Percentiles rank a stretch among this genome's conserved stretches.
Conservation (phyloP, 1,140 invertebrate genomes). For the Drosophila persimilis region DNA sequence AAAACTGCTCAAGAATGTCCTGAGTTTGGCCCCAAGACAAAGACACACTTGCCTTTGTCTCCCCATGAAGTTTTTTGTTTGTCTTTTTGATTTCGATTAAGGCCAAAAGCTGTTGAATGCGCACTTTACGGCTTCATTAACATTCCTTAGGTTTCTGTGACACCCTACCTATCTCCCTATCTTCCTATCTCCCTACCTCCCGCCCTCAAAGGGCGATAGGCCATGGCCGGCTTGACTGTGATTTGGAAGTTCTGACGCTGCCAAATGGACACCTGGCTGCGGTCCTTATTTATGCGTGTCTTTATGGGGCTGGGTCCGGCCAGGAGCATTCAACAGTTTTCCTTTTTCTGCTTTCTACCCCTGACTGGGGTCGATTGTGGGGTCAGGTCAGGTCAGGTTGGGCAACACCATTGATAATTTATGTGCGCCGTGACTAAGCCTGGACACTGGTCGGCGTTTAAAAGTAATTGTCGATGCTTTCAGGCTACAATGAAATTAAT, state of each 20-base stretch:
- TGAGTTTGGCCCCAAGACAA: constrained; percentile 7
- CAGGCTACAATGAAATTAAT: constrained; percentile 40
- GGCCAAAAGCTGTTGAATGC: constrained; percentile 55
- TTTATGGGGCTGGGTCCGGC: constrained; percentile 7
- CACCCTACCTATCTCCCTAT: constrained; percentile 8
- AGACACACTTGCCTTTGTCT: background rate
- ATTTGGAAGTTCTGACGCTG: constrained; percentile 31
- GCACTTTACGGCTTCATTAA: constrained; percentile 78
- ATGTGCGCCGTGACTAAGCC: constrained; percentile 30
- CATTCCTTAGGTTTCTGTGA: constrained; percentile 65
- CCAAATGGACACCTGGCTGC: constrained; percentile 48
- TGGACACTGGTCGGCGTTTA: constrained; percentile 13
- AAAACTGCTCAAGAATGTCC: background rate
- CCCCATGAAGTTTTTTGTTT: background rate
- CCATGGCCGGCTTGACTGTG: background rate
- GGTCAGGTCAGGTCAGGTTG: constrained; percentile 14
- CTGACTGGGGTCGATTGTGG: constrained; percentile 50
- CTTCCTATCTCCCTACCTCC: no score
- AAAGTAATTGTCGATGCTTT: constrained; percentile 49
- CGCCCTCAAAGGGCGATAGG: background rate
- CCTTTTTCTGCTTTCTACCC: constrained; percentile 12
- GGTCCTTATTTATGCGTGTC: constrained; percentile 43
- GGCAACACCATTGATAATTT: constrained; percentile 12
- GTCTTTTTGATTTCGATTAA: constrained; percentile 47
- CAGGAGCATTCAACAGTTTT: constrained; percentile 43